Evolutionary conservation across 2,888 invertebrate species (phyloP).

Genomic region (Noctua janthina): DNA sequence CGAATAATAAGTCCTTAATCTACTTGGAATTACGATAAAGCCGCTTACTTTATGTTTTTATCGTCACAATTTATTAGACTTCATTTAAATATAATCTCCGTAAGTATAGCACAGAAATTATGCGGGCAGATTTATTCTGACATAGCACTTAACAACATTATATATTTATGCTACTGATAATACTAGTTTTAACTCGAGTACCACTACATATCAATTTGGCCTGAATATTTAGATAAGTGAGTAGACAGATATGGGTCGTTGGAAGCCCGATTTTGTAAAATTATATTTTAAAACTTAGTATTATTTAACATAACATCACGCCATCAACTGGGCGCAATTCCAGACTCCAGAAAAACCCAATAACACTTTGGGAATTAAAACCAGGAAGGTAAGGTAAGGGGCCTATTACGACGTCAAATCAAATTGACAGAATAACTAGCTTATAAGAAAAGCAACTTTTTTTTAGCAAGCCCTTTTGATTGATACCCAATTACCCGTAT

Average conservation of each 20-base stretch:
- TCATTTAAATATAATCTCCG: conserved; percentile 23
- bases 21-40: background rate
- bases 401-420: too few relatives aligned
- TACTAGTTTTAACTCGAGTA: conserved; percentile 37
- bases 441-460: too few relatives aligned
- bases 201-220: conserved; percentile 31
- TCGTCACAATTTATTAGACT: conserved; percentile 4
- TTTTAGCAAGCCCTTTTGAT: too few relatives aligned
- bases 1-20: background rate
- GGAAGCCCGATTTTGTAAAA: conserved; percentile 9
- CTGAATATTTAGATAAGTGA: conserved; percentile 43
- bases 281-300: background rate
- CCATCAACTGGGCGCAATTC: background rate
- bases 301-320: background rate
- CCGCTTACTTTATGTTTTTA: conserved; percentile 8
- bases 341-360: background rate
- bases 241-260: conserved; percentile 20
- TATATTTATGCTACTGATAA: conserved; percentile 15
- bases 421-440: too few relatives aligned
- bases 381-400: too few relatives aligned
- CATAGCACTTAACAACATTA: conserved; percentile 3
- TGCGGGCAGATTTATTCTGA: background rate
- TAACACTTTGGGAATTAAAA: too few relatives aligned
- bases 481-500: too few relatives aligned
- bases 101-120: background rate